A percentile compares a stretch with the other conserved stretches of the same genome.
These are phyloP conservation scores for Hemithea aestivaria DNA, from an alignment of 2,888 invertebrate species.

Conservation along the genomic window DNA sequence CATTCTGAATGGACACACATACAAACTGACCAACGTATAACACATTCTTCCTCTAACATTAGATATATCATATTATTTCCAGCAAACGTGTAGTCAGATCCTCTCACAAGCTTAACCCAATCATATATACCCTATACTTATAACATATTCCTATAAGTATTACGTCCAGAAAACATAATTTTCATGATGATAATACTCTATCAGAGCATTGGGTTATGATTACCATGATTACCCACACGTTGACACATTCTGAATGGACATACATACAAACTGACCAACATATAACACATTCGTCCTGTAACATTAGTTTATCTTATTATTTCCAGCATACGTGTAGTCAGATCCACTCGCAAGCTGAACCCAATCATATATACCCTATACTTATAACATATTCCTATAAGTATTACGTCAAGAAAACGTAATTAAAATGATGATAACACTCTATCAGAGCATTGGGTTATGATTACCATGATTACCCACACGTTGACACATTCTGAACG, in stretches of 20 bases:
- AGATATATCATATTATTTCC: too few relatives aligned
- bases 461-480: constrained; percentile 66
- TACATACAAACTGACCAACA: constrained; percentile 1
- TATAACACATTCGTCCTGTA: too few relatives aligned
- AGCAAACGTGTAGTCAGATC: constrained; percentile 88
- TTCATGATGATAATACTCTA: constrained; percentile 31
- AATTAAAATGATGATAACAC: constrained; percentile 17
- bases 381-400: too few relatives aligned
- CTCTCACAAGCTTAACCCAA: constrained; percentile 96
- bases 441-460: constrained; percentile 74
- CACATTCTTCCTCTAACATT: too few relatives aligned
- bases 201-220: constrained; percentile 76
- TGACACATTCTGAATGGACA: constrained; percentile 51
- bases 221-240: constrained; percentile 68
- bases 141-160: too few relatives aligned
- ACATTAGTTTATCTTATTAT: too few relatives aligned
- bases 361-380: constrained; percentile 94
- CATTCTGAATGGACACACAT: constrained; percentile 36
- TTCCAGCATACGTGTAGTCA: constrained; percentile 86
- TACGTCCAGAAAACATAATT: too few relatives aligned
- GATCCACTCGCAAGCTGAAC: constrained; percentile 94
- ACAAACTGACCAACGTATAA: too few relatives aligned
- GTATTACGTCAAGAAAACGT: too few relatives aligned
- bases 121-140: constrained; percentile 93
- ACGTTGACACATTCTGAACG: constrained; percentile 62